Percentiles rank a stretch among this genome's conserved stretches.
phyloP scores from a whole-genome alignment of 2,888 invertebrate genomes.

The Imbricaverruca yamaguchii region DNA sequence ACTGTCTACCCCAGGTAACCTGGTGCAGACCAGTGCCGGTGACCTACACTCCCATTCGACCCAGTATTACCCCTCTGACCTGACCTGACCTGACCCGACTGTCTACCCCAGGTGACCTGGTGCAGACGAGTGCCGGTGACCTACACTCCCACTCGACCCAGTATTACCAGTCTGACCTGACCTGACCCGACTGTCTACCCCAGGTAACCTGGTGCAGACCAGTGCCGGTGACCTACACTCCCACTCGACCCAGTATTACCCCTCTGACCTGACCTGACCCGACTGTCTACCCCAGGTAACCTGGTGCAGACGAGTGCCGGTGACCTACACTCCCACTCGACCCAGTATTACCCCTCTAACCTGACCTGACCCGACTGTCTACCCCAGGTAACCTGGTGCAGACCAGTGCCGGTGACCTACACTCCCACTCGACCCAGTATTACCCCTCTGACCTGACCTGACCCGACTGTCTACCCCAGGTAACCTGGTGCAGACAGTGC shows the following conservation, averaged over 20 bases:
- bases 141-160: constrained; percentile 37
- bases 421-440: no score
- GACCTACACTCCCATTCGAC: constrained; percentile 37
- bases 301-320: constrained; percentile 43
- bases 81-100: neutral
- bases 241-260: constrained; percentile 37
- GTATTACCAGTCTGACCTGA: no score
- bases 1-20: constrained; percentile 40
- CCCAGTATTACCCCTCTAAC: no score
- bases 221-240: constrained; percentile 39
- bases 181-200: neutral
- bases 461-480: no score
- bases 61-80: constrained; percentile 36
- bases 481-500: no score
- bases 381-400: no score
- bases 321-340: no score
- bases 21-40: constrained; percentile 44
- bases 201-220: constrained; percentile 46
- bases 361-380: no score
- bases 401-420: no score
- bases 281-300: constrained; percentile 38
- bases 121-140: constrained; percentile 43
- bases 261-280: no score
- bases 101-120: constrained; percentile 41
- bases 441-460: no score